Evolutionary conservation across 2,888 invertebrate genomes (phyloP).

Genomic region (Drosophila setosimentum): DNA sequence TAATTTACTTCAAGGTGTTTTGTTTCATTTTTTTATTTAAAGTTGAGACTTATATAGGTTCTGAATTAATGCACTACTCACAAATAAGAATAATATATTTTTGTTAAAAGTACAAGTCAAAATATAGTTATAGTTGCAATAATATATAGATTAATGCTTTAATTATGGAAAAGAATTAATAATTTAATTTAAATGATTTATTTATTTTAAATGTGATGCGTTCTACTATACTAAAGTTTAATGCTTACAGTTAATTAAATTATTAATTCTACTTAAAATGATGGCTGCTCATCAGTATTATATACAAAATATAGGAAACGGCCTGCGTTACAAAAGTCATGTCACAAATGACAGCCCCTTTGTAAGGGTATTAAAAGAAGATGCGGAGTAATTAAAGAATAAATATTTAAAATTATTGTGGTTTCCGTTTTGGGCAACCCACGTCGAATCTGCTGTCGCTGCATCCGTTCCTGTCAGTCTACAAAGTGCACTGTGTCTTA

Average conservation of each 20-base stretch:
- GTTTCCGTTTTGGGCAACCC: slow-evolving; percentile 59
- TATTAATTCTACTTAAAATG: neutral
- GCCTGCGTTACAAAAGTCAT: neutral
- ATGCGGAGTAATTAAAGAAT: slow-evolving; percentile 4
- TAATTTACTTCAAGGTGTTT: neutral
- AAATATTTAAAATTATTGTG: slow-evolving; percentile 54
- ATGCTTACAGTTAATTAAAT: neutral
- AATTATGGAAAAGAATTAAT: neutral
- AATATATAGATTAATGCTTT: neutral
- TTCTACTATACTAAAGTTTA: neutral
- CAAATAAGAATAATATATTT: neutral
- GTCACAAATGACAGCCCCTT: neutral
- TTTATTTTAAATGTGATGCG: neutral
- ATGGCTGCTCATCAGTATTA: neutral
- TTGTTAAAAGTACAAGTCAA: neutral
- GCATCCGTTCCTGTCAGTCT: slow-evolving; percentile 21
- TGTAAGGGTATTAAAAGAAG: slow-evolving; percentile 3
- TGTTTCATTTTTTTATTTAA: neutral
- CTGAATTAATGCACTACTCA: neutral
- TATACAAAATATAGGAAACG: neutral
- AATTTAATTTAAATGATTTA: neutral
- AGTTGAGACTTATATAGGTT: neutral
- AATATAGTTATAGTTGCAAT: neutral
- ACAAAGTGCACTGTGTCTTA: neutral
- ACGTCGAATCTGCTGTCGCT: slow-evolving; percentile 30